A percentile compares a stretch with the other conserved stretches of the same genome.
Conservation (phyloP, 2,797 vertebrate genomes). For the Presbytis comata region DNA sequence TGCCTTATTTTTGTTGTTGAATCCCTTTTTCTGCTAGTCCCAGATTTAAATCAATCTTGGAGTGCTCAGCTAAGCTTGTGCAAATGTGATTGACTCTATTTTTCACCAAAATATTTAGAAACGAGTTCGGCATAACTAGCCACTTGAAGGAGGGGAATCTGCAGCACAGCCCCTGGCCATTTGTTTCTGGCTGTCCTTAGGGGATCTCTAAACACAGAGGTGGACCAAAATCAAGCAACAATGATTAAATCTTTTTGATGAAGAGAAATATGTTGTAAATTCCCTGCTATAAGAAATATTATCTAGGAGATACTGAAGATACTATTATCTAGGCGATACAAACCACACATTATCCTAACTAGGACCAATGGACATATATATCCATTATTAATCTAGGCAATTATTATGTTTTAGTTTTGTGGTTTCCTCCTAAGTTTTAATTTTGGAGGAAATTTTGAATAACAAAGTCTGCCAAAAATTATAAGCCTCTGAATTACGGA, state of each 20-base stretch:
- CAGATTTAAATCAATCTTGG: conserved; percentile 2
- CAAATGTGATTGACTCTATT: neutral
- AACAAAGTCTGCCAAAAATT: neutral
- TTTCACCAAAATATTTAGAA: neutral
- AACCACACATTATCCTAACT: neutral
- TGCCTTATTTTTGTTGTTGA: neutral
- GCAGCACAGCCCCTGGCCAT: neutral
- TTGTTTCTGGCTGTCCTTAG: neutral
- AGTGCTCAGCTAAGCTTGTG: neutral
- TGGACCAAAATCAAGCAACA: neutral
- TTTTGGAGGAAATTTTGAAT: neutral
- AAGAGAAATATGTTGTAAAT: neutral
- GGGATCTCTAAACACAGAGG: neutral
- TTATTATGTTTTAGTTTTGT: neutral
- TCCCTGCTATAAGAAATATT: neutral
- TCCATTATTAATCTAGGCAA: neutral
- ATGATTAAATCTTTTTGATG: neutral
- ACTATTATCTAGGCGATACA: neutral
- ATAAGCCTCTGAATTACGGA: neutral
- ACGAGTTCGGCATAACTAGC: neutral
- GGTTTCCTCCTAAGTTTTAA: neutral
- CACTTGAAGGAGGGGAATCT: neutral
- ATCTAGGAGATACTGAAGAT: neutral
- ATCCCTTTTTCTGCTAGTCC: neutral
- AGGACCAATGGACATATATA: neutral